Conservation (phyloP, 1,140 invertebrate species). For the Ephestia elutella region DNA sequence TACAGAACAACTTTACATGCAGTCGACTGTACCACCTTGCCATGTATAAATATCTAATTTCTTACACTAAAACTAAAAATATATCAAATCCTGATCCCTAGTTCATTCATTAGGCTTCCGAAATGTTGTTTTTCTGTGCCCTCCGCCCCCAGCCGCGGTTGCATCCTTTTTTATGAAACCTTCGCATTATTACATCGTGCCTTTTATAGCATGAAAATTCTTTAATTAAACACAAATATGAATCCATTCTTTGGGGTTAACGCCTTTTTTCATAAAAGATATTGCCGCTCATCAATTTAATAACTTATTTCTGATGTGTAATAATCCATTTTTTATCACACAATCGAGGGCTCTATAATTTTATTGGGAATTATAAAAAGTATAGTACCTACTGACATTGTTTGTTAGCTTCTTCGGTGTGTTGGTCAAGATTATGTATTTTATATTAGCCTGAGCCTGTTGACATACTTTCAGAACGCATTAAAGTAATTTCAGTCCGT, state of each 20-base stretch:
- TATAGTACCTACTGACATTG: not conserved
- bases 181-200: conserved; percentile 36
- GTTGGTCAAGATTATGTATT: not conserved
- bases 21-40: too few relatives aligned
- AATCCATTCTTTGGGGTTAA: conserved; percentile 52
- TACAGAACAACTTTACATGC: too few relatives aligned
- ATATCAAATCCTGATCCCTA: not conserved
- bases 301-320: conserved; percentile 45
- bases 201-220: conserved; percentile 57
- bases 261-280: conserved; percentile 51
- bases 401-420: not conserved
- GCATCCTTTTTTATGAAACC: conserved; percentile 22
- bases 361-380: conserved; percentile 13
- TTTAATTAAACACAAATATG: conserved; percentile 63
- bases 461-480: too few relatives aligned
- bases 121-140: conserved; percentile 27
- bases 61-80: not conserved
- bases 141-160: conserved; percentile 19
- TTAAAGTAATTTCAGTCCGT: too few relatives aligned
- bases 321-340: conserved; percentile 36
- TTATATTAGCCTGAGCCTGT: not conserved
- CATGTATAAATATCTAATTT: not conserved
- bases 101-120: conserved; percentile 25
- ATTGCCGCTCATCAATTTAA: conserved; percentile 57
- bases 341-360: conserved; percentile 11